Evolutionary conservation across 2,888 invertebrate genomes (phyloP), one percentile per base, ranked within the genome.

Genomic region (Microctonus aethiopoides): DNA sequence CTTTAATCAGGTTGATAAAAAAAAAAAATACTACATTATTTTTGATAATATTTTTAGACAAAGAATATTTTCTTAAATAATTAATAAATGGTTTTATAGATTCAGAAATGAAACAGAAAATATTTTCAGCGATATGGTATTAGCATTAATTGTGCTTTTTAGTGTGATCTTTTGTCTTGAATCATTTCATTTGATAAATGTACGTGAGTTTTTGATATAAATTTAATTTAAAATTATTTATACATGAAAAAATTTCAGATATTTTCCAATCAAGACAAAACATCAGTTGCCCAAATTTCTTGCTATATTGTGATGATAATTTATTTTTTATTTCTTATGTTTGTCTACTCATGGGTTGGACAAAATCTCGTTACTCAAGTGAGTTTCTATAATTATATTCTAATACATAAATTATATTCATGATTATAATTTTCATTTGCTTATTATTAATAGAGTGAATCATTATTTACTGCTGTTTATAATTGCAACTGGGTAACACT

Each of bases 1-100:
- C 57, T 5, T 29, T 72, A 2, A 68, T 72, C 39, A 51, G 68
- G 71, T 72, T 29, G 29, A 5, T 3, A 29, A 29, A 29, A 29
- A 29, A 29, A 29, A 29, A 29, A 5, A 29, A n/a, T n/a, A n/a
- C n/a, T n/a, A n/a, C n/a, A n/a, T n/a, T n/a, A n/a, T n/a, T n/a
- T n/a, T n/a, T n/a, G n/a, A n/a, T n/a, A n/a, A n/a, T n/a, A n/a
- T n/a, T n/a, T n/a, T n/a, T n/a, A n/a, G n/a, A n/a, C n/a, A n/a
- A n/a, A n/a, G n/a, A n/a, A n/a, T n/a, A n/a, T n/a, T n/a, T n/a
- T n/a, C n/a, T n/a, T n/a, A n/a, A n/a, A n/a, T n/a, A n/a, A 22
- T 51, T n/a, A 7, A 46, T 46, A 41, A 6, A n/a, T 46, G 13
- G 7, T 5, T 7, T 46, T 11, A 5, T 22, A 51, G 51, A 22